Evolutionary conservation across 92 coral and sea anemone genomes (phyloP).

Genomic region (Virgularia gustaviana): DNA sequence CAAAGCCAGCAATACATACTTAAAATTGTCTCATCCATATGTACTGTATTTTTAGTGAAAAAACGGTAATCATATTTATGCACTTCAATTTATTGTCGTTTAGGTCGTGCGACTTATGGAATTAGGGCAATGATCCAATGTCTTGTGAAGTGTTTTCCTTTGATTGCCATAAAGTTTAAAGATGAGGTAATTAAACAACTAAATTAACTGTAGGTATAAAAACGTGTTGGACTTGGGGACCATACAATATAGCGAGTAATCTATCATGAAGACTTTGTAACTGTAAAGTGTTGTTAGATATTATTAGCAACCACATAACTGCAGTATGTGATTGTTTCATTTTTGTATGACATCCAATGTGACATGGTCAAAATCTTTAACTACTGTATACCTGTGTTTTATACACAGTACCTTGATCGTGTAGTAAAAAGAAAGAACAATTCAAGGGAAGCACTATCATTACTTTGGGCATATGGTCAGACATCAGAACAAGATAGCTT

Average conservation of each 20-base stretch:
- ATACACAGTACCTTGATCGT: neutral
- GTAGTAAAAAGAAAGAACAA: constrained; percentile 54
- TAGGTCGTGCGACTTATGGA: constrained; percentile 85
- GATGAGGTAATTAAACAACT: no score
- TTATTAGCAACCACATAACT: no score
- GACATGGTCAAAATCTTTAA: neutral
- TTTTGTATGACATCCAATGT: constrained; percentile 48
- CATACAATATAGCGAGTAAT: no score
- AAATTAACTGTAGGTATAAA: no score
- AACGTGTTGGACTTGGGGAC: no score
- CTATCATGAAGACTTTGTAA: no score
- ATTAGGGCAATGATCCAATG: constrained; percentile 81
- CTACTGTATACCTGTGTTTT: no score
- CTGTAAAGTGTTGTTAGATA: no score
- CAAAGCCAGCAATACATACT: neutral
- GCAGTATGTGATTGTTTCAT: no score
- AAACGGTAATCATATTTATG: neutral
- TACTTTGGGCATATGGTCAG: constrained; percentile 88
- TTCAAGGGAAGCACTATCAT: constrained; percentile 73
- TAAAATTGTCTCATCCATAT: neutral
- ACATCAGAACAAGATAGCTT: constrained; percentile 57
- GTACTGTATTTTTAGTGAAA: neutral
- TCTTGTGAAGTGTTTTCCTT: constrained; percentile 59
- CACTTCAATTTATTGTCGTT: neutral
- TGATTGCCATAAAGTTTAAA: constrained; percentile 12